These are phyloP conservation scores for Polyodon spathula DNA, from an alignment of 2,113 vertebrate genomes.

Conservation along the genomic window DNA sequence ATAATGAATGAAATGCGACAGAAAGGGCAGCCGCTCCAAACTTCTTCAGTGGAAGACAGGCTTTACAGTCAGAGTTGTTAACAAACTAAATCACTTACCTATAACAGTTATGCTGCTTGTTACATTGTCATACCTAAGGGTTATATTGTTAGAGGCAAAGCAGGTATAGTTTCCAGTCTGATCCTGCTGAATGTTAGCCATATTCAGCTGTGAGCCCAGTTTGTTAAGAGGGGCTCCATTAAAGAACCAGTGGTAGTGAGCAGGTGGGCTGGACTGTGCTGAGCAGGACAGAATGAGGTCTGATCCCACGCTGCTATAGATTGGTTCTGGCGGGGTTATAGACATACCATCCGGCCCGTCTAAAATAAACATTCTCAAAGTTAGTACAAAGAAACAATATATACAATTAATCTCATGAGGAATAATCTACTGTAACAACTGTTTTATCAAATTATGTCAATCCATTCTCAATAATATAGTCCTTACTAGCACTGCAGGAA, in stretches of 20 bases:
- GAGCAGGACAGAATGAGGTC: conserved; percentile 42
- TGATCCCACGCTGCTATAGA: conserved; percentile 23
- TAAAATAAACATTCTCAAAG: conserved; percentile 14
- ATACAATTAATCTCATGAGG: not conserved
- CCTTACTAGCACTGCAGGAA: no score
- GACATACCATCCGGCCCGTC: conserved; percentile 43
- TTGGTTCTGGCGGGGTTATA: conserved; percentile 21
- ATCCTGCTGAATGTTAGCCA: conserved; percentile 16
- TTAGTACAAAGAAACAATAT: not conserved
- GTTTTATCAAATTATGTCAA: no score
- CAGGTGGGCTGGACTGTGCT: conserved; percentile 37
- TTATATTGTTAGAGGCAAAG: conserved; percentile 37
- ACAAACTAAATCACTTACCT: no score
- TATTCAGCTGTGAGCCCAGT: conserved; percentile 5
- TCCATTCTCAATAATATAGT: no score
- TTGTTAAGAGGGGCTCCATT: conserved; percentile 21
- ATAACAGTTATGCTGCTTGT: conserved; percentile 24
- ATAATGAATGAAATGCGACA: no score
- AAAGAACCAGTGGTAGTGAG: conserved; percentile 37
- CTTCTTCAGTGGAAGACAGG: no score
- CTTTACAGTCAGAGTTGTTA: no score
- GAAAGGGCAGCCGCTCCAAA: no score
- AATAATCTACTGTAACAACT: not conserved
- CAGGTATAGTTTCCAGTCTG: conserved; percentile 48
- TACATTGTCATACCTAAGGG: conserved; percentile 22